Evolutionary conservation across 2,888 invertebrate genomes (phyloP), one percentile per base, ranked within the genome.

Genomic region (Lepidochrysops patricia): DNA sequence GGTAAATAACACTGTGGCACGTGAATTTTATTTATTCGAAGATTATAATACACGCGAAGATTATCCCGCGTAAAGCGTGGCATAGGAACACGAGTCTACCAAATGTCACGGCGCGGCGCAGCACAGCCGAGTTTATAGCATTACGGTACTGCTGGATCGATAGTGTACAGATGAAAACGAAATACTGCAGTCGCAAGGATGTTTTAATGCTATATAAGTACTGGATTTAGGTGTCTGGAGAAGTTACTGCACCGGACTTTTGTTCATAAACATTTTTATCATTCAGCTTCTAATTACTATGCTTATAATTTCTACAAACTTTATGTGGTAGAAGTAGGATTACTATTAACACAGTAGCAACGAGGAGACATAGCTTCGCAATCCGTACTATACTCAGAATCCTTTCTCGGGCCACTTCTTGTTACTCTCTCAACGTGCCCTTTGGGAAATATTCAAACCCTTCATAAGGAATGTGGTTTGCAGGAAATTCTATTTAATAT

Each of bases 61-160:
- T 32, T 54, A 54, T 15, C 19, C 13, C 9, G 19, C 32, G 13
- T 52, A 50, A 43, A 9, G 43, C 43, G 50, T 50, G 26, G 26
- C 50, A 50, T 50, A 50, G n/a, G 50, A 25, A 26, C 50, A 25
- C 50, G 19, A 54, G 54, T 13, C 26, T 52, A 15, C 54, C 27
- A 32, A 52, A 43, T 23, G 43, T 9, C 43, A 43, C 12, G 34
- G 34, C 34, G 34, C 54, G 54, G 29, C 54, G 54, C 54, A 54
- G 54, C 54, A 54, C 54, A 19, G 19, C 32, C 15, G 54, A 54
- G 32, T 54, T 54, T 54, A 54, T 54, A 54, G 54, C 54, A 50
- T 50, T 43, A 50, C 50, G 25, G 50, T 50, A 26, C 50, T 54
- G 54, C 9, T 29, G 54, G 54, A 54, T 54, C 54, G 32, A 54